Conservation (phyloP, 2,888 invertebrate genomes). For the Melangyna quadrimaculata region DNA sequence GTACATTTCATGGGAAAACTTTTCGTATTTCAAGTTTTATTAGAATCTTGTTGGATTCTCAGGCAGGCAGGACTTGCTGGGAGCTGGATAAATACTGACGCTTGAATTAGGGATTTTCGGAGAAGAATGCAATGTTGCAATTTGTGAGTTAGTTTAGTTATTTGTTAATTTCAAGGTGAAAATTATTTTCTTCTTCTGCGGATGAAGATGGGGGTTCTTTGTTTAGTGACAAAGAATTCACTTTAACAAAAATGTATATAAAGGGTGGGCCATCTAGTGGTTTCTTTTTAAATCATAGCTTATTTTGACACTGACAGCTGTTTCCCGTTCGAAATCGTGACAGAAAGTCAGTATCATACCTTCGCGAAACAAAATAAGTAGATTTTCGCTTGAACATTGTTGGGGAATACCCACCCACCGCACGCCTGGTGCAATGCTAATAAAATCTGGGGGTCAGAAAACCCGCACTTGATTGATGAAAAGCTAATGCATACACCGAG, state of each 20-base stretch:
- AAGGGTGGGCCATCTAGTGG: too few species aligned
- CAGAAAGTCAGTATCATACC: too few species aligned
- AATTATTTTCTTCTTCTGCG: not conserved
- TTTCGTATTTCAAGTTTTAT: conserved; percentile 45
- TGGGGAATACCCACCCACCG: too few species aligned
- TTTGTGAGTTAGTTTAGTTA: conserved; percentile 26
- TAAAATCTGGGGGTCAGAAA: too few species aligned
- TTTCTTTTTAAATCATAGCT: too few species aligned
- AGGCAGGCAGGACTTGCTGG: not conserved
- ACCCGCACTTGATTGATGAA: too few species aligned
- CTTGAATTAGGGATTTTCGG: not conserved
- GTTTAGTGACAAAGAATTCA: not conserved
- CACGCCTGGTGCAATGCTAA: too few species aligned
- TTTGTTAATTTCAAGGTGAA: conserved; percentile 8
- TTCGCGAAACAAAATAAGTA: too few species aligned
- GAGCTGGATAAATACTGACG: conserved; percentile 18
- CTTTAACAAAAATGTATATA: not conserved
- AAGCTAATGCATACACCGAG: too few species aligned
- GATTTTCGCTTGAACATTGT: too few species aligned
- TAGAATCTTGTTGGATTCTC: conserved; percentile 8
- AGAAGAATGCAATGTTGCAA: conserved; percentile 35
- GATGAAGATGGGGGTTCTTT: not conserved
- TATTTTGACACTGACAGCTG: too few species aligned
- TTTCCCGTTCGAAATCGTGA: too few species aligned
- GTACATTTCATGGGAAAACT: conserved; percentile 40